These are phyloP conservation scores for Canis aureus DNA, from an alignment of 2,113 vertebrate genomes.

Conservation along the genomic window DNA sequence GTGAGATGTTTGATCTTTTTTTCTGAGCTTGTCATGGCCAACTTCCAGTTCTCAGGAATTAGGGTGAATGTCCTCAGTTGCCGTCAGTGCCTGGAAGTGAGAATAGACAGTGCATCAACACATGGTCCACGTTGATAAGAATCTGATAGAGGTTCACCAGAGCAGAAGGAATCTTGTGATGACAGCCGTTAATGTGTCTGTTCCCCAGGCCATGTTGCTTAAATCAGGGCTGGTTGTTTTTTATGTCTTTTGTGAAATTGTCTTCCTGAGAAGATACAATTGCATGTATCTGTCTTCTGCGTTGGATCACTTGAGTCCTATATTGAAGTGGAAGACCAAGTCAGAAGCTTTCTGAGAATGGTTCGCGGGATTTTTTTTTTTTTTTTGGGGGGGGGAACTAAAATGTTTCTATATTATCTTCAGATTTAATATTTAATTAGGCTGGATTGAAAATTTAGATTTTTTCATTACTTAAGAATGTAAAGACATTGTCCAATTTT, in stretches of 20 bases:
- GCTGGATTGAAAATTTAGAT: not conserved
- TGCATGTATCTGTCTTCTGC: not conserved
- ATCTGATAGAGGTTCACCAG: not conserved
- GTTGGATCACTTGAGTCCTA: not conserved
- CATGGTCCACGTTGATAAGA: not conserved
- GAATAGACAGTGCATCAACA: not conserved
- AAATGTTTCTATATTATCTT: not conserved
- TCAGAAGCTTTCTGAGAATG: slow-evolving; percentile 12
- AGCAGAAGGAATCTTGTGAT: not conserved
- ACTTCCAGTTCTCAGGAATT: not conserved
- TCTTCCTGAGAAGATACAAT: not conserved
- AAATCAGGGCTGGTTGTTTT: not conserved
- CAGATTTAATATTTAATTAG: not conserved
- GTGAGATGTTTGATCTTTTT: not conserved
- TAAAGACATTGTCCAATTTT: not conserved
- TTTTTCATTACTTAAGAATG: not conserved
- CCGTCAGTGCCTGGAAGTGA: not conserved
- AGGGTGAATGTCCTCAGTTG: not conserved
- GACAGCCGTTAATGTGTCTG: not conserved
- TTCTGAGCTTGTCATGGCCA: not conserved
- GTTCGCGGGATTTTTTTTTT: not conserved
- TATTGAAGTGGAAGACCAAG: not conserved
- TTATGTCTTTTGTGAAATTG: not conserved
- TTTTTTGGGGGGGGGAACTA: not conserved
- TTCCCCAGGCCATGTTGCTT: not conserved